Percentiles rank a stretch among this genome's conserved stretches.
phyloP scores from a whole-genome alignment of 2,888 invertebrate genomes.

The Bombylius discolor region DNA sequence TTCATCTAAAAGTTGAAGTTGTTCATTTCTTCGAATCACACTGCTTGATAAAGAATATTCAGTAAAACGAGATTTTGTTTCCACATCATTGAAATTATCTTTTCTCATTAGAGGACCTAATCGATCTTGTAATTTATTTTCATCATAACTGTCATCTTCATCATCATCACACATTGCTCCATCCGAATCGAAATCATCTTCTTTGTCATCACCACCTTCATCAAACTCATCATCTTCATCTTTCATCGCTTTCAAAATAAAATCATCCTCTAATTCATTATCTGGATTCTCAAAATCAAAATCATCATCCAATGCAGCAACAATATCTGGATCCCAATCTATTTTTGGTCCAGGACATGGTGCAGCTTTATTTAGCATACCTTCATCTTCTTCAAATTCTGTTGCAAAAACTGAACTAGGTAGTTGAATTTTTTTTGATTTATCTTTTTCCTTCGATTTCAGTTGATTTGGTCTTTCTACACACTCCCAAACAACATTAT shows the following conservation, averaged over 20 bases:
- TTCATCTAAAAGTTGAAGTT: conserved; percentile 68
- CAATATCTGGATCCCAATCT: conserved; percentile 81
- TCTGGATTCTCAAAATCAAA: conserved; percentile 74
- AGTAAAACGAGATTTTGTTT: conserved; percentile 79
- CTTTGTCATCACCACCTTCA: conserved; percentile 17
- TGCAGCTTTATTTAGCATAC: conserved; percentile 39
- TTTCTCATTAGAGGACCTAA: conserved; percentile 36
- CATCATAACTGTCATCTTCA: conserved; percentile 40
- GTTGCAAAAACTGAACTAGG: conserved; percentile 86
- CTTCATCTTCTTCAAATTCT: conserved; percentile 69
- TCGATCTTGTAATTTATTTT: conserved; percentile 31
- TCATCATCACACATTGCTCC: conserved; percentile 30
- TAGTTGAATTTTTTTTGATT: conserved; percentile 39
- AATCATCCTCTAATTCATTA: conserved; percentile 83
- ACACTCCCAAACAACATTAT: conserved; percentile 33
- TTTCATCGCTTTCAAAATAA: conserved; percentile 58
- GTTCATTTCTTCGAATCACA: conserved; percentile 72
- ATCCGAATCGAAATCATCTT: conserved; percentile 22
- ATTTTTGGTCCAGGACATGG: conserved; percentile 42
- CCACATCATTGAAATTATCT: conserved; percentile 46
- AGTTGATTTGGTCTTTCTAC: conserved; percentile 32
- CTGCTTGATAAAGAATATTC: conserved; percentile 91
- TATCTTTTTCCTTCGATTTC: conserved; percentile 21
- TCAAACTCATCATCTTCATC: conserved; percentile 21
- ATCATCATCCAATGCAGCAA: conserved; percentile 87